Evolutionary conservation across 2,113 vertebrate species (phyloP).

Genomic region (Hucho hucho): DNA sequence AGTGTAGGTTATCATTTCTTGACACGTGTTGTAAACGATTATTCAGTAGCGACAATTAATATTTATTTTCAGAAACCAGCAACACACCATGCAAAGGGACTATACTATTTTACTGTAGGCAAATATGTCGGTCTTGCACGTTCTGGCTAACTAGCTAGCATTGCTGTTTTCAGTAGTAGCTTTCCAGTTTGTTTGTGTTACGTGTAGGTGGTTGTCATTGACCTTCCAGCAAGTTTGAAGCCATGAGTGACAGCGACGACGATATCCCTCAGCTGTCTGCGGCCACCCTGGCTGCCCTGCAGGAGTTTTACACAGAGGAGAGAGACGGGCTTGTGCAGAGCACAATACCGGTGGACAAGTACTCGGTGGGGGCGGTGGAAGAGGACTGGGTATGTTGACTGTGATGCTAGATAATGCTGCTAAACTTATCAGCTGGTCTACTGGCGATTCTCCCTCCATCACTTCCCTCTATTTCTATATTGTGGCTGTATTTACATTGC

Average conservation of each 20-base stretch:
- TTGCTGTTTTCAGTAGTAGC: too few species aligned
- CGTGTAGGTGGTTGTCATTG: too few species aligned
- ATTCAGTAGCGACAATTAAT: too few species aligned
- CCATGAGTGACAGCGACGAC: constrained; percentile 84
- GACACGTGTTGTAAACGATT: too few species aligned
- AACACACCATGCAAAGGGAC: too few species aligned
- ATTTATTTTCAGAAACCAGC: too few species aligned
- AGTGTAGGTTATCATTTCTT: too few species aligned
- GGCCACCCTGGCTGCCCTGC: constrained; percentile 83
- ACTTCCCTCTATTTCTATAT: background rate
- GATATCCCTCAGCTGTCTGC: constrained; percentile 83
- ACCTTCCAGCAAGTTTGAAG: constrained; percentile 8
- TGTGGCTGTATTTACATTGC: background rate
- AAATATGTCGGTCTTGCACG: too few species aligned
- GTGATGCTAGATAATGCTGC: background rate
- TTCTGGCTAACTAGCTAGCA: too few species aligned
- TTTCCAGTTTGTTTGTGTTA: too few species aligned
- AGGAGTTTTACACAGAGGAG: constrained; percentile 87
- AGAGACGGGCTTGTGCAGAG: constrained; percentile 43
- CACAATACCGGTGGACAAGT: constrained; percentile 56
- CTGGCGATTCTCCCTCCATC: background rate
- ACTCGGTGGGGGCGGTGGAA: constrained; percentile 79
- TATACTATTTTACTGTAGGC: too few species aligned
- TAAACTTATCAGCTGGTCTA: background rate
- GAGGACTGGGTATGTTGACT: constrained; percentile 92